Evolutionary conservation across 1,140 invertebrate genomes (phyloP), one percentile per base, ranked within the genome.

Genomic region (Bombus ignitus): DNA sequence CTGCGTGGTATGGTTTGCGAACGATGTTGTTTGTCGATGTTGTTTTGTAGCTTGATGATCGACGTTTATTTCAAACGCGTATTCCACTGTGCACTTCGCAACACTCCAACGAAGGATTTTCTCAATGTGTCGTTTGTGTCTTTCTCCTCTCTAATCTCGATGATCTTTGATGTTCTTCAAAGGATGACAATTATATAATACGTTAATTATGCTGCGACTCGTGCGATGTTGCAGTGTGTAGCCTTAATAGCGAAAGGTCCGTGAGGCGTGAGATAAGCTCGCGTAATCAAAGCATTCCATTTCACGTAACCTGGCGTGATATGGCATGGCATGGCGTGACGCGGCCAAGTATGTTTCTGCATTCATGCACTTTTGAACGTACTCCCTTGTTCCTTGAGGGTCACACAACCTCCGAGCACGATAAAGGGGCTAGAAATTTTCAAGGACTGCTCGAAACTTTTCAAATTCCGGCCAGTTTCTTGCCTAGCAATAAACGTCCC

Each of bases 281-380:
- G 73, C 81, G 66, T 74, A 87, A 89, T 90, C 89, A 62, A 87
- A 89, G 82, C 82, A 90, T 86, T 88, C 80, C 77, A 68, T 88
- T 90, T 88, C 62, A 83, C 86, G 47, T 83, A 82, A 62, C 10
- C 53, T 75, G 73, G 71, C 76, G 85, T 59, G 86, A 87, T 87
- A 85, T 77, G 80, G 39, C 87, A 68, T 77, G 65, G 39, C 79
- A 71, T 90, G 53, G 87, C 86, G 86, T 87, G 88, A 89, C 81
- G 68, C 3, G 44, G 65, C 9, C 81, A 62, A 62, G 25, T 74
- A 77, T 75, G 57, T 84, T 71, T 75, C 53, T 79, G 65, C 82
- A 73, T 84, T 88, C 87, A 65, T 80, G 76, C 82, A 70, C 83
- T 72, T 72, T 66, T 62, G 39, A 78, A 85, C 86, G 77, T 77